phyloP scores from a whole-genome alignment of 1,140 invertebrate genomes.

The Monochamus saltuarius region DNA sequence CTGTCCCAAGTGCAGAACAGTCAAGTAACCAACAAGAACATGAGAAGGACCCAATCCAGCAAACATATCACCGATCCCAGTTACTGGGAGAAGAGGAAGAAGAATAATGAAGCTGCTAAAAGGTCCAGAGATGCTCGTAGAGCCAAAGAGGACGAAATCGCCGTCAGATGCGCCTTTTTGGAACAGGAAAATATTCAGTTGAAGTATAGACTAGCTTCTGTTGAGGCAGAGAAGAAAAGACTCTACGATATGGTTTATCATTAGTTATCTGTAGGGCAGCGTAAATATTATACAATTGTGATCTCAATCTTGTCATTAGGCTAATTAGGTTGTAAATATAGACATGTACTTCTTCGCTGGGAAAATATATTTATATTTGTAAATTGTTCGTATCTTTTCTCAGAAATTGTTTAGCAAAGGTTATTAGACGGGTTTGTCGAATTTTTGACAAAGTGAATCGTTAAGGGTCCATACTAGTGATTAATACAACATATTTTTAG shows the following conservation, averaged over 20 bases:
- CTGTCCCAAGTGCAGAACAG: constrained; percentile 64
- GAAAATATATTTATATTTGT: too few relatives aligned
- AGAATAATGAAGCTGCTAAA: constrained; percentile 96
- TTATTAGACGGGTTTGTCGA: too few relatives aligned
- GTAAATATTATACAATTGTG: too few relatives aligned
- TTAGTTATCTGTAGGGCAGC: background rate
- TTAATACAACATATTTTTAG: too few relatives aligned
- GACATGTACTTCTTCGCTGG: too few relatives aligned
- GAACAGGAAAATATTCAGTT: constrained; percentile 78
- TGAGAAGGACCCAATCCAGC: constrained; percentile 56
- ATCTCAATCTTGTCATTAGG: too few relatives aligned
- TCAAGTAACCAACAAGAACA: constrained; percentile 65
- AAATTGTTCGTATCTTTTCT: too few relatives aligned
- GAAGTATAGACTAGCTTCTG: constrained; percentile 61
- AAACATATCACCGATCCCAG: constrained; percentile 61
- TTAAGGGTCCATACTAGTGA: too few relatives aligned
- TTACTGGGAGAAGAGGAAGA: constrained; percentile 84
- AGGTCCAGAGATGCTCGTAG: constrained; percentile 86
- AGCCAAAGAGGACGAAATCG: constrained; percentile 90
- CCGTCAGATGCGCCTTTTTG: constrained; percentile 79
- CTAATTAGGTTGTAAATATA: too few relatives aligned
- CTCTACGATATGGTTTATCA: constrained; percentile 20
- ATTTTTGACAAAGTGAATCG: too few relatives aligned
- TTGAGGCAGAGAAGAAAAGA: constrained; percentile 34
- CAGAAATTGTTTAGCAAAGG: too few relatives aligned